Base-by-base conservation (phyloP, 2,797 vertebrate species). In the Bryconaethiops microstoma region DNA sequence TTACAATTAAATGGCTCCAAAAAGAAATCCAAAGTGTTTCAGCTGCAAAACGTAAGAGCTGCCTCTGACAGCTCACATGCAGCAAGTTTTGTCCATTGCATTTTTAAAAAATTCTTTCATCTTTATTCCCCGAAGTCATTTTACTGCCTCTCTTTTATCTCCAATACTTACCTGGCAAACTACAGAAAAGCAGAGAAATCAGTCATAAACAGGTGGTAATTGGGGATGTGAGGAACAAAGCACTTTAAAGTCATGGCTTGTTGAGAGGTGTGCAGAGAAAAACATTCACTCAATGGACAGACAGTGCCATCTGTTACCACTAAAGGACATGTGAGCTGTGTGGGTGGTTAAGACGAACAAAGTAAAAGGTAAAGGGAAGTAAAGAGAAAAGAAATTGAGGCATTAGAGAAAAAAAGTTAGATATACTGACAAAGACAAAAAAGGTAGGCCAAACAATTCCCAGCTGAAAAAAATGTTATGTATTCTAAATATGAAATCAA, bases 1-100 rank as follows among this genome's bases (percentile, higher is more conserved):
- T 42, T 14, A 35, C 29, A 75, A 83, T 78, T 57, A 25, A 81
- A 76, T 81, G 82, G 79, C 79, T 83, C 72, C 73, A 81, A 76
- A 74, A 45, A 70, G 57, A 78, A 14, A 57, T 35, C 7, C 6
- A 21, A 72, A 57, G 35, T 70, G 16, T 71, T 50, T 17, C 23
- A 57, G 69, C 45, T 42, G 8, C 57, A 80, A 7, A 67, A 74
- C 16, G 48, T 52, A 78, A 1, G 45, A 78, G 64, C 64, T 42
- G 75, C 17, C 19, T 25, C 59, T 25, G 39, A 60, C 62, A 67
- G 25, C 54, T 63, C 65, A 9, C 59, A 59, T 82, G 77, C 78
- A 69, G 25, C 29, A 13, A 60, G 19, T 57, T 52, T 59, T 63
- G 3, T 39, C 12, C 12, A 21, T 42, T 42, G 19, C 35, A 14